Conservation (phyloP, 2,797 vertebrate genomes). For the Tragopan temminckii region DNA sequence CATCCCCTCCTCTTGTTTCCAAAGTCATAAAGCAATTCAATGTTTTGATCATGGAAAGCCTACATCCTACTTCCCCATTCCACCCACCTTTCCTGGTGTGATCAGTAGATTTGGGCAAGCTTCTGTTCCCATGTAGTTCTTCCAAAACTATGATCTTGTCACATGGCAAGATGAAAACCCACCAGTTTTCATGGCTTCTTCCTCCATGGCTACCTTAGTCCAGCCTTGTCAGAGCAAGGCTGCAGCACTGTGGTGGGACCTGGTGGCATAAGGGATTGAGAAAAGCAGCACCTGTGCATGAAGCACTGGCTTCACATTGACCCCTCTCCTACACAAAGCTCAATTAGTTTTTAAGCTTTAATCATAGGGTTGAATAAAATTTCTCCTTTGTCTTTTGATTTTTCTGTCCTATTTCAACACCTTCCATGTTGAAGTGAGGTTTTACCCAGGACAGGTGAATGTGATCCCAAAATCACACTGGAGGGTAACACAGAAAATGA, state of each 20-base stretch:
- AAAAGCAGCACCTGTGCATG: not conserved
- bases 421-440: not conserved
- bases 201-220: accelerated
- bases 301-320: not conserved
- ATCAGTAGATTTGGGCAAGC: not conserved
- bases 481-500: not conserved
- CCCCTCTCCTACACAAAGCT: not conserved
- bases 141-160: not conserved
- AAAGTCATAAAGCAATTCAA: not conserved
- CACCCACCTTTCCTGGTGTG: accelerated
- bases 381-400: not conserved
- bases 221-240: accelerated
- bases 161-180: not conserved
- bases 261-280: not conserved
- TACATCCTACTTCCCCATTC: not conserved
- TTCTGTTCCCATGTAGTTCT: not conserved
- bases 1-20: not conserved
- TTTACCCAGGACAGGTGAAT: not conserved
- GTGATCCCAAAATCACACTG: not conserved
- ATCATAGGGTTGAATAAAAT: not conserved
- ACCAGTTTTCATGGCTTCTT: not conserved
- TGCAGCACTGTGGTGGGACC: too few species aligned
- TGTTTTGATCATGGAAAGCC: not conserved
- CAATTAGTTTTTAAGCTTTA: not conserved
- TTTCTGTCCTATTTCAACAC: not conserved